phyloP scores from a whole-genome alignment of 2,888 invertebrate species.

The Calliphora vomitoria region DNA sequence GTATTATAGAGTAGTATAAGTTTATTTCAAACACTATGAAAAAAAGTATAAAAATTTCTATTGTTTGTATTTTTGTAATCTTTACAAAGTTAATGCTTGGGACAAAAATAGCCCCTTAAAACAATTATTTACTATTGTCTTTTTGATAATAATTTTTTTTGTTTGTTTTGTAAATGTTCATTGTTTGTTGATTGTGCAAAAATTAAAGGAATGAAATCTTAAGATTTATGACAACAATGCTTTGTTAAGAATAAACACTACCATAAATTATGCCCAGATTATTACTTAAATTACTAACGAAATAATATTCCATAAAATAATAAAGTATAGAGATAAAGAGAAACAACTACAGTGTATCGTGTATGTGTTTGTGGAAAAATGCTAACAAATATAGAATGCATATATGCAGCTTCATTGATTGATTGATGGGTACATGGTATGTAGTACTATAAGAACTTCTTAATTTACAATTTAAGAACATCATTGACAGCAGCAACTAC shows the following conservation, averaged over 20 bases:
- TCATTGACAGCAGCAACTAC: slow-evolving; percentile 90
- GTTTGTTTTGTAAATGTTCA: neutral
- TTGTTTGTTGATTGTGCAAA: slow-evolving; percentile 23
- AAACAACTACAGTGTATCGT: neutral
- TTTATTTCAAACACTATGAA: slow-evolving; percentile 49
- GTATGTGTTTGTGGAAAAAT: slow-evolving; percentile 33
- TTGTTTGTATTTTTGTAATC: slow-evolving; percentile 45
- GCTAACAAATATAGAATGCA: slow-evolving; percentile 39
- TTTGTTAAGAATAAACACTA: slow-evolving; percentile 42
- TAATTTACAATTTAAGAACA: slow-evolving; percentile 86
- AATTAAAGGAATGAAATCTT: slow-evolving; percentile 62
- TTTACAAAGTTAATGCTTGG: slow-evolving; percentile 23
- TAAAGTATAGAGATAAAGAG: slow-evolving; percentile 36
- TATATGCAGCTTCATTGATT: neutral
- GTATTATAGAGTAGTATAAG: slow-evolving; percentile 11
- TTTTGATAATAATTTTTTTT: slow-evolving; percentile 20
- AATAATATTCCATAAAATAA: slow-evolving; percentile 37
- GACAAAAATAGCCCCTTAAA: slow-evolving; percentile 28
- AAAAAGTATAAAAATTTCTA: slow-evolving; percentile 20
- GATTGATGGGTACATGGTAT: neutral
- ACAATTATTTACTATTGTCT: slow-evolving; percentile 32
- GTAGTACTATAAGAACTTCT: neutral
- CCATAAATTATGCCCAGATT: slow-evolving; percentile 62
- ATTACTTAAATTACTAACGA: slow-evolving; percentile 47
- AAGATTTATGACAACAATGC: slow-evolving; percentile 42